Conservation (phyloP, 2,888 invertebrate species). For the Beris morrisii region DNA sequence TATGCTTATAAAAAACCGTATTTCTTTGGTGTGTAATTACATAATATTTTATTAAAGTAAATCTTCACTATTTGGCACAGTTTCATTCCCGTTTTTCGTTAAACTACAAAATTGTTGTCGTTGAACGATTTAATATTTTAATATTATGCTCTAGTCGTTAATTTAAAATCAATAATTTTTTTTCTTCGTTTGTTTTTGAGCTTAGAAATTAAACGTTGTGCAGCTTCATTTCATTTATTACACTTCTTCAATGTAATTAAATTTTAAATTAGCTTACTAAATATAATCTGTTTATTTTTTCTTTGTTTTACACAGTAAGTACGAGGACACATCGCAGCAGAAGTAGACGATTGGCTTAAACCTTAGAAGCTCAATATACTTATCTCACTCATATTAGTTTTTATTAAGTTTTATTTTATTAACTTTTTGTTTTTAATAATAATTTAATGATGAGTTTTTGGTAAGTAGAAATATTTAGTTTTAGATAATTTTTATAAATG, state of each 20-base stretch:
- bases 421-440: neutral
- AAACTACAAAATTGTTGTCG: neutral
- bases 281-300: no score
- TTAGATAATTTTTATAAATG: neutral
- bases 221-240: no score
- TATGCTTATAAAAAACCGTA: conserved; percentile 17
- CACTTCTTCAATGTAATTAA: no score
- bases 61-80: conserved; percentile 26
- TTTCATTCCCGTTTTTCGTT: neutral
- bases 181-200: no score
- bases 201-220: no score
- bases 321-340: neutral
- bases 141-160: neutral
- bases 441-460: neutral
- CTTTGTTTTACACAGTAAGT: no score
- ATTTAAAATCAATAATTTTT: no score
- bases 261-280: no score
- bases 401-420: neutral
- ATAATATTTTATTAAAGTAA: conserved; percentile 8
- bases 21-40: conserved; percentile 31
- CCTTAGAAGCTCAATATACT: conserved; percentile 25
- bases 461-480: conserved; percentile 15
- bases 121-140: conserved; percentile 14
- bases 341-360: conserved; percentile 24
- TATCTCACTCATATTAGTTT: conserved; percentile 37